Base-by-base conservation (phyloP, 2,113 vertebrate species). In the Syngnathoides biaculeatus region DNA sequence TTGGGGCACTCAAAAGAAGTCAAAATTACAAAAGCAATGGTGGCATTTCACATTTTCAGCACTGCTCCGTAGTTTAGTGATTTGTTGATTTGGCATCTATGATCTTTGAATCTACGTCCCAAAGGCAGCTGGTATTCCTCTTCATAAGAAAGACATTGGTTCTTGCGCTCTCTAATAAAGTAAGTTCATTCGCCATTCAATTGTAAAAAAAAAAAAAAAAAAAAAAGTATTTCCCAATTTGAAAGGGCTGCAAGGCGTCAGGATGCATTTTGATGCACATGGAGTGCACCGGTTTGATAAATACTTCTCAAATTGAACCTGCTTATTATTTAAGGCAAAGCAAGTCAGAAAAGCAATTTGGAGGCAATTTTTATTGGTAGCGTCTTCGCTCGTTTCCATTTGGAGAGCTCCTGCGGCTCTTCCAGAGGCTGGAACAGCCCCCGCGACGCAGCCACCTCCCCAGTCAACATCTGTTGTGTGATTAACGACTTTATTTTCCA, bases 291-390 rank as follows among this genome's bases (percentile, higher is more conserved):
- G 79, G 64, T 78, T 84, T 87, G 87, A 90, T 88, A 90, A 88
- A 90, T 89, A 87, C 89, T 89, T 87, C 77, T 73, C 26, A 90
- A 89, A 91, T 90, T 88, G 85, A 81, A 89, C 88, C 79, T 81
- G 77, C 84, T 90, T 90, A 88, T 89, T 91, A 88, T 88, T 86
- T 90, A 75, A 85, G 82, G 79, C 83, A 87, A 77, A 89, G 87
- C 77, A 73, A 87, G 73, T 84, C 73, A 81, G 80, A 78, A 78
- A 79, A 86, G 81, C 71, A 90, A 89, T 91, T 89, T 89, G 84
- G 86, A 83, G 75, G 80, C 71, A 85, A 81, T 81, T 88, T 90
- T 88, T 87, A 86, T 86, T 87, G 79, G 79, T 65, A 74, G 74
- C 77, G 67, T 87, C 85, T 84, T 83, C 68, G 80, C 77, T 84